Percentiles rank a stretch among this genome's conserved stretches.
Evolutionary conservation across 2,113 vertebrate species (phyloP).

Genomic region (Tricholaema leucomelas): DNA sequence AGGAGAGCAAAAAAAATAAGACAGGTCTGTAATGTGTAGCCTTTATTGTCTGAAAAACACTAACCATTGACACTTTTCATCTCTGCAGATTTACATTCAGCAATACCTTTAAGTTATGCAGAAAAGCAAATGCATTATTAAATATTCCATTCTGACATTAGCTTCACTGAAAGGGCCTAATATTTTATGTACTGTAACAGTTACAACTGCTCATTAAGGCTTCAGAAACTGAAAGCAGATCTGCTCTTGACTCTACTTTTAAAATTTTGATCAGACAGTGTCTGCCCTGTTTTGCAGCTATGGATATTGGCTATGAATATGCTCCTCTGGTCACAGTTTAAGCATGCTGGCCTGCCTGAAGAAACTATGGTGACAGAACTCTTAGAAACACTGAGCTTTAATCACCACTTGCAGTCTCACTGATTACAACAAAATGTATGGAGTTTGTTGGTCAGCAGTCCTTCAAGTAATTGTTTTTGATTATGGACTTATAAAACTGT

Average conservation of each 20-base stretch:
- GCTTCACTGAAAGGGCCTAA: not conserved
- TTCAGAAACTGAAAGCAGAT: not conserved
- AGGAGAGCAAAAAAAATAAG: not conserved
- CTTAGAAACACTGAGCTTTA: not conserved
- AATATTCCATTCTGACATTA: conserved; percentile 26
- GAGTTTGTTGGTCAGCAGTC: not conserved
- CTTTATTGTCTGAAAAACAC: not conserved
- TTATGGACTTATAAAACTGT: not conserved
- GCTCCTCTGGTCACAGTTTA: not conserved
- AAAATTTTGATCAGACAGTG: not conserved
- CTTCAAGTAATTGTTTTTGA: not conserved
- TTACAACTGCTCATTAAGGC: not conserved
- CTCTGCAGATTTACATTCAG: not conserved
- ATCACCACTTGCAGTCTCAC: not conserved
- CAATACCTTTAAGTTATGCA: not conserved
- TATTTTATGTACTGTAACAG: conserved; percentile 17
- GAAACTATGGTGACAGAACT: not conserved
- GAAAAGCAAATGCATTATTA: conserved; percentile 30
- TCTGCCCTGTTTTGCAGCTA: not conserved
- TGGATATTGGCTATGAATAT: not conserved
- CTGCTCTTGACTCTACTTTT: not conserved
- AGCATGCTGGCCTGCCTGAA: not conserved
- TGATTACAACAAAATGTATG: not conserved
- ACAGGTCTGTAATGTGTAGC: not conserved
- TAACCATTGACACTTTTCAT: not conserved